Conservation (phyloP, 2,113 vertebrate species). For the Smithornis capensis region DNA sequence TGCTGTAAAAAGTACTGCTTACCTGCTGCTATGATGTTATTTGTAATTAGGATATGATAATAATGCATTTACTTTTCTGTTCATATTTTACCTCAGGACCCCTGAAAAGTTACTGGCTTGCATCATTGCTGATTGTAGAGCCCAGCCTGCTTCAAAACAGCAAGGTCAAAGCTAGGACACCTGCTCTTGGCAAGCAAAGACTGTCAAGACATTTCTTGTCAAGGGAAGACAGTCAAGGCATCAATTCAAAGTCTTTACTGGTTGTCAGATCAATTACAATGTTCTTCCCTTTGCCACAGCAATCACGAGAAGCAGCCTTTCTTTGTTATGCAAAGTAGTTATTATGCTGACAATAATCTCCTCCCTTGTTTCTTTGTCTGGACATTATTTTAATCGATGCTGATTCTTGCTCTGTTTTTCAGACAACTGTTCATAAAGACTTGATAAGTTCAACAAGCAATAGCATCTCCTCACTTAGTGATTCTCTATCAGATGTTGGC, state of each 20-base stretch:
- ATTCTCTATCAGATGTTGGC: neutral
- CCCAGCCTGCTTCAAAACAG: neutral
- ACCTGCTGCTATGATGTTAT: neutral
- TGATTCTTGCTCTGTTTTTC: neutral
- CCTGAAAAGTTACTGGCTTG: neutral
- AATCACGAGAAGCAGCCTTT: neutral
- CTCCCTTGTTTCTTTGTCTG: neutral
- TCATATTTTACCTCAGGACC: fast-evolving
- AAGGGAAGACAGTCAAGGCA: neutral
- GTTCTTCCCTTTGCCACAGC: neutral
- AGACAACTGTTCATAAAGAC: neutral
- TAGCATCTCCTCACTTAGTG: neutral
- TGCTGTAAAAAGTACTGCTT: neutral
- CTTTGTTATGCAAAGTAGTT: neutral
- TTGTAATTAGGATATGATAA: neutral
- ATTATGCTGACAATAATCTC: neutral
- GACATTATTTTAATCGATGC: neutral
- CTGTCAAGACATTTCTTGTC: neutral
- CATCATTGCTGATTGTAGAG: neutral
- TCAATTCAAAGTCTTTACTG: neutral
- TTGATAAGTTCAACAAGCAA: neutral
- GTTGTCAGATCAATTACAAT: neutral
- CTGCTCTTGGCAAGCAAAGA: neutral
- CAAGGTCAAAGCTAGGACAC: neutral
- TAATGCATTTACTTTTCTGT: neutral